These are phyloP conservation scores for Clitarchus hookeri DNA, from an alignment of 2,888 invertebrate genomes.

Conservation along the genomic window DNA sequence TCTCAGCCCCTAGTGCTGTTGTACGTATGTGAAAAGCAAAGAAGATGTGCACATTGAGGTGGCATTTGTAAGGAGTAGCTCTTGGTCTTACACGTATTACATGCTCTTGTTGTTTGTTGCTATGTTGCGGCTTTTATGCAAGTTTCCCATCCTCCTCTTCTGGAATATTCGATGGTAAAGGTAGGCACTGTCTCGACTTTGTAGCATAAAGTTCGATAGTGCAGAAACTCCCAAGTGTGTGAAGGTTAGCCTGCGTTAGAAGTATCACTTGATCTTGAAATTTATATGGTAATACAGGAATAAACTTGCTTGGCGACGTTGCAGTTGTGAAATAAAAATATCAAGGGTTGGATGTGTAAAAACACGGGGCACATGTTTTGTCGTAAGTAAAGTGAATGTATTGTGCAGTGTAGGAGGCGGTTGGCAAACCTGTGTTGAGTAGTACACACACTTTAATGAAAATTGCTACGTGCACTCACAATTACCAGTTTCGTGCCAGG, in stretches of 20 bases:
- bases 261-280: neutral
- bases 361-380: no score
- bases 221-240: neutral
- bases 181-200: conserved; percentile 7
- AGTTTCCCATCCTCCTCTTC: conserved; percentile 28
- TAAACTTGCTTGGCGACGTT: no score
- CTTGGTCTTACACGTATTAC: conserved; percentile 20
- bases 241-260: neutral
- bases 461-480: no score
- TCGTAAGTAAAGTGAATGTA: no score
- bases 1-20: neutral
- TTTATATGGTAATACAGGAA: no score
- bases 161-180: neutral
- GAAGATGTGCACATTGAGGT: neutral
- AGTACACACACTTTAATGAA: no score
- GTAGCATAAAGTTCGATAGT: neutral
- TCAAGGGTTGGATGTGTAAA: no score
- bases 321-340: no score
- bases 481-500: no score
- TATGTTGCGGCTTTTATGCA: conserved; percentile 37
- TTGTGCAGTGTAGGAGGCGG: no score
- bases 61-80: neutral
- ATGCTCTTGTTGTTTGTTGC: conserved; percentile 31
- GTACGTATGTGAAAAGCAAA: neutral
- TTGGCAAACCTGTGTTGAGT: no score